A percentile compares a stretch with the other conserved stretches of the same genome.
Evolutionary conservation across 2,888 invertebrate species (phyloP).

Genomic region (Ernsta delagoae): DNA sequence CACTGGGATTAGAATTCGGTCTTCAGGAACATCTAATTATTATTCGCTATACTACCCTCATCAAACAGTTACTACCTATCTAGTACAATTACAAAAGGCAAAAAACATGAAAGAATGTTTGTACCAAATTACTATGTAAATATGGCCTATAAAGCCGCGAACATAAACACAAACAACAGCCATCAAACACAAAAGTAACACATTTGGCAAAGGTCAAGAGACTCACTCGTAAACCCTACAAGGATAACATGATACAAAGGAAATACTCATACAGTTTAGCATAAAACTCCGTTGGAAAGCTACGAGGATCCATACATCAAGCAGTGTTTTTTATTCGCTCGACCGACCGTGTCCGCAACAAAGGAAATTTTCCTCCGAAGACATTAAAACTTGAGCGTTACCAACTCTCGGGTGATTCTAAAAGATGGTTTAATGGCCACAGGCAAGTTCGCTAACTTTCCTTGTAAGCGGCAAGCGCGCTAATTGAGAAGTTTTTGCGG

Average conservation of each 20-base stretch:
- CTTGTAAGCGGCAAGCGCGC: constrained; percentile 58
- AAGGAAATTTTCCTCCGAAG: constrained; percentile 57
- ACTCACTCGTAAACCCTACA: constrained; percentile 12
- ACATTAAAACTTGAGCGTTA: constrained; percentile 73
- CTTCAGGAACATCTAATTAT: no score
- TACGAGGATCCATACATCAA: constrained; percentile 42
- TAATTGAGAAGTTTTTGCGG: constrained; percentile 61
- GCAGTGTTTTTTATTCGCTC: constrained; percentile 53
- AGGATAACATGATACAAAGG: constrained; percentile 20
- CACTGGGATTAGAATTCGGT: no score
- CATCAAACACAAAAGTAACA: constrained; percentile 4
- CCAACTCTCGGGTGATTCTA: constrained; percentile 54
- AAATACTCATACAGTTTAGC: constrained; percentile 28
- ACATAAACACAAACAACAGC: constrained; percentile 1
- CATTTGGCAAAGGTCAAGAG: constrained; percentile 18
- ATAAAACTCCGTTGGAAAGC: constrained; percentile 29
- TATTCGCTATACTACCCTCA: no score
- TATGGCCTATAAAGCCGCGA: not conserved
- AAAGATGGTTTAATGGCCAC: constrained; percentile 60
- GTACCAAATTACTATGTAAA: not conserved
- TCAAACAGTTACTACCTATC: no score
- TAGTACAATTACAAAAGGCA: no score
- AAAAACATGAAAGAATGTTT: not conserved
- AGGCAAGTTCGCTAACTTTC: constrained; percentile 56
- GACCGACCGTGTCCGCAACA: constrained; percentile 57